Conservation (phyloP, 2,797 vertebrate genomes). For the Schizopygopsis pylzovi region DNA sequence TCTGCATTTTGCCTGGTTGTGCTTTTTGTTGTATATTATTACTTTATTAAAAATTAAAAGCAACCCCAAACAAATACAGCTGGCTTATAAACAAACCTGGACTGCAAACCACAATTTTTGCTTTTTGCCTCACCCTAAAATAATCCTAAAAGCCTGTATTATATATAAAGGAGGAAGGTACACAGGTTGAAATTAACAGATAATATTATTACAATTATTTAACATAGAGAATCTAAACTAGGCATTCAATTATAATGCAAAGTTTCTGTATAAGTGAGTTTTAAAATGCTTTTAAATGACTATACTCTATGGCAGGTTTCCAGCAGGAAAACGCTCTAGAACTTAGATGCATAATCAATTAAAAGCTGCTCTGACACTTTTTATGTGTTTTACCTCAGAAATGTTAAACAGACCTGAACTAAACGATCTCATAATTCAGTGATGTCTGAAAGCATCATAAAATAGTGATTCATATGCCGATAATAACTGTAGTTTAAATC, state of each 20-base stretch:
- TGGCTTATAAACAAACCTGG: neutral
- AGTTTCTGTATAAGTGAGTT: neutral
- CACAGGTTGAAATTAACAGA: neutral
- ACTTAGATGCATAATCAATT: slow-evolving; percentile 10
- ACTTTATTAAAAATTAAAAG: slow-evolving; percentile 37
- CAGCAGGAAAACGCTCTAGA: slow-evolving; percentile 16
- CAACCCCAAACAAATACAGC: slow-evolving; percentile 9
- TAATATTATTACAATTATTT: slow-evolving; percentile 1
- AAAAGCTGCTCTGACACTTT: slow-evolving; percentile 31
- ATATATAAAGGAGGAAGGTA: neutral
- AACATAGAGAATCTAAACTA: neutral
- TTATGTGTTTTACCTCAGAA: slow-evolving; percentile 40
- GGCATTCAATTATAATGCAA: slow-evolving; percentile 14
- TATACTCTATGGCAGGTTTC: slow-evolving; percentile 22
- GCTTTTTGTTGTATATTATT: slow-evolving; percentile 18
- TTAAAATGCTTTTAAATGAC: slow-evolving; percentile 37
- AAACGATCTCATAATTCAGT: slow-evolving; percentile 33
- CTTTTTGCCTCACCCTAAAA: neutral
- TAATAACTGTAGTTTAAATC: slow-evolving; percentile 10
- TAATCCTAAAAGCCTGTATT: slow-evolving; percentile 6
- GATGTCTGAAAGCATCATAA: slow-evolving; percentile 31
- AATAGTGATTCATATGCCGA: slow-evolving; percentile 15
- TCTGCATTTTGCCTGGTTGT: slow-evolving; percentile 6
- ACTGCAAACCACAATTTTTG: neutral
- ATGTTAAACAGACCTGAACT: slow-evolving; percentile 27